Evolutionary conservation across 2,888 invertebrate genomes (phyloP).

Genomic region (Antitype chi): DNA sequence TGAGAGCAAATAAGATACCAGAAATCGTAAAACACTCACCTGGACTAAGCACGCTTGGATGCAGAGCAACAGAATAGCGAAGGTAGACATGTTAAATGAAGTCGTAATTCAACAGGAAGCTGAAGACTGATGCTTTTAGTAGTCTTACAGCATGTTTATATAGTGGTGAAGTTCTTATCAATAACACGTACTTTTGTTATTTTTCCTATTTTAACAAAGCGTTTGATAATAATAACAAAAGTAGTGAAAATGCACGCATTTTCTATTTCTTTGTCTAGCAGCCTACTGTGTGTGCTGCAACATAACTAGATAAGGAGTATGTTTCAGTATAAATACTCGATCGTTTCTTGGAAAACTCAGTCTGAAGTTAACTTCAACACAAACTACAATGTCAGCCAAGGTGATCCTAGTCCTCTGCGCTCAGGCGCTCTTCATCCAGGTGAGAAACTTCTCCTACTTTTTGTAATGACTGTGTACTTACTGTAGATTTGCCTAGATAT

Average conservation of each 20-base stretch:
- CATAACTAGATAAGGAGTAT: not conserved
- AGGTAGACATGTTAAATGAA: constrained; percentile 4
- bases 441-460: not conserved
- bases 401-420: constrained; percentile 30
- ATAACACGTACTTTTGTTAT: not conserved
- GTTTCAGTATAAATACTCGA: not conserved
- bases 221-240: not conserved
- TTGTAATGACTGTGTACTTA: too few species aligned
- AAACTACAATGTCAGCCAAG: constrained; percentile 11
- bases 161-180: not conserved
- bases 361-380: not conserved
- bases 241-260: not conserved
- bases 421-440: constrained; percentile 33
- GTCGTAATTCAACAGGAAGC: not conserved
- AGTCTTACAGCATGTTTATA: not conserved
- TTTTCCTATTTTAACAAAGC: not conserved
- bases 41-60: constrained; percentile 18
- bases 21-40: too few species aligned
- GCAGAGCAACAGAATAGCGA: constrained; percentile 12
- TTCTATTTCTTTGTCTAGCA: not conserved
- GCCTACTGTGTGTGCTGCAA: constrained; percentile 11
- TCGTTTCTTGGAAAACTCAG: not conserved
- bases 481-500: too few species aligned
- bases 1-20: too few species aligned
- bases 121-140: not conserved